Conservation (phyloP, 1,140 invertebrate species). For the Hyphantria cunea region DNA sequence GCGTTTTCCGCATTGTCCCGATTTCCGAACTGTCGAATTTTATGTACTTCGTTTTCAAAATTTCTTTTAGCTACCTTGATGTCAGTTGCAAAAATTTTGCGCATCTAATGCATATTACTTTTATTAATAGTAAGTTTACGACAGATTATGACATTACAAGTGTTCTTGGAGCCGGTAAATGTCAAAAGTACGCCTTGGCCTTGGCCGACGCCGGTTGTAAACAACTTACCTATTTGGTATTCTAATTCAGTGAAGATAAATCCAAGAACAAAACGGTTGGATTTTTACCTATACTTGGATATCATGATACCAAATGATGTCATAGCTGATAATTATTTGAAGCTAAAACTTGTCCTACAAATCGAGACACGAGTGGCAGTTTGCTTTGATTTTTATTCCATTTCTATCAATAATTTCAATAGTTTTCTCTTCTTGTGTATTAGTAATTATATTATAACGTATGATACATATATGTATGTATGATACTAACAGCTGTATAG, state of each 20-base stretch:
- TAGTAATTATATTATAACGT: too few relatives aligned
- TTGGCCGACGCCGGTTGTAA: constrained; percentile 20
- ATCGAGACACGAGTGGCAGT: neutral
- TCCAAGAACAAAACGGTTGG: constrained; percentile 8
- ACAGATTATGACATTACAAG: neutral
- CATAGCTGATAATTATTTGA: neutral
- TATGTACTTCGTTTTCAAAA: too few relatives aligned
- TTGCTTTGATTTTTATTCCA: too few relatives aligned
- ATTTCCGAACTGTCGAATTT: too few relatives aligned
- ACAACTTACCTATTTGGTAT: constrained; percentile 25
- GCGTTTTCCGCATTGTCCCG: too few relatives aligned
- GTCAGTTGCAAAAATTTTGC: too few relatives aligned
- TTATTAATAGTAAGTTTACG: neutral
- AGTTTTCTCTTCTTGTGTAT: too few relatives aligned
- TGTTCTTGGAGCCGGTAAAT: constrained; percentile 11
- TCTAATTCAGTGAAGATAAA: constrained; percentile 22
- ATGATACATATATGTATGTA: too few relatives aligned
- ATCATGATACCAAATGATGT: neutral
- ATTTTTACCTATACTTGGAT: constrained; percentile 6
- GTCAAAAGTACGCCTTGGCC: constrained; percentile 24
- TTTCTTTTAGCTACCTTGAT: too few relatives aligned
- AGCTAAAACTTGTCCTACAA: neutral
- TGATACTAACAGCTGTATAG: too few relatives aligned
- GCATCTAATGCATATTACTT: too few relatives aligned
- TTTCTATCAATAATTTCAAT: too few relatives aligned